Evolutionary conservation across 2,113 vertebrate species (phyloP).

Genomic region (Tenebrosternarchus preto): DNA sequence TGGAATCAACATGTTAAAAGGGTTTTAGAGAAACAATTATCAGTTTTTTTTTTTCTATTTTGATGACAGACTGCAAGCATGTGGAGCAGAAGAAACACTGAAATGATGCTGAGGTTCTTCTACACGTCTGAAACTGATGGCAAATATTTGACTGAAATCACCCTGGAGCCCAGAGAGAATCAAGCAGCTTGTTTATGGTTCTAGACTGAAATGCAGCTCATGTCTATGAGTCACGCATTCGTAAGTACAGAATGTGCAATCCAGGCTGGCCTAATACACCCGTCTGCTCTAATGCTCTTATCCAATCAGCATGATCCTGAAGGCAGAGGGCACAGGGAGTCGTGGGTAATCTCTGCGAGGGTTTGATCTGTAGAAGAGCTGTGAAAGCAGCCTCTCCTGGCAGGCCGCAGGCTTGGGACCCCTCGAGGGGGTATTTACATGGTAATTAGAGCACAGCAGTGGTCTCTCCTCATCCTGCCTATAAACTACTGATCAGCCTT

Average conservation of each 20-base stretch:
- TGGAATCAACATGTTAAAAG: background rate
- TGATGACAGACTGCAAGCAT: background rate
- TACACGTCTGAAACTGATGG: too few relatives aligned
- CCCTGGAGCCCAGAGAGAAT: background rate
- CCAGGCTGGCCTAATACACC: constrained; percentile 9
- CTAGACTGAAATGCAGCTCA: background rate
- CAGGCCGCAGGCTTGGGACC: background rate
- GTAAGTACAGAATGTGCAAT: background rate
- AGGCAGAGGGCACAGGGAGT: constrained; percentile 22
- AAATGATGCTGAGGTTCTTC: background rate
- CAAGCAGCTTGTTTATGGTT: background rate
- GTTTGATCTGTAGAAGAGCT: constrained; percentile 40
- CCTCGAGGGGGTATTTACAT: constrained; percentile 48
- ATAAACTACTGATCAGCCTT: constrained; percentile 21
- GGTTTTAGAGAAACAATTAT: background rate
- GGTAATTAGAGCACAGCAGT: constrained; percentile 46
- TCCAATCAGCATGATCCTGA: background rate
- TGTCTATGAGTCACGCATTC: background rate
- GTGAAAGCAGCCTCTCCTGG: constrained; percentile 34
- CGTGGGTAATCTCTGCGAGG: constrained; percentile 33
- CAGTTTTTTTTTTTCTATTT: background rate
- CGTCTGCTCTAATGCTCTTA: background rate
- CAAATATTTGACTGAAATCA: too few relatives aligned
- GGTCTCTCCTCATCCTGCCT: background rate
- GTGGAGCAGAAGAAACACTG: background rate